phyloP scores from a whole-genome alignment of 1,140 invertebrate genomes.

The Latrodectus geometricus region DNA sequence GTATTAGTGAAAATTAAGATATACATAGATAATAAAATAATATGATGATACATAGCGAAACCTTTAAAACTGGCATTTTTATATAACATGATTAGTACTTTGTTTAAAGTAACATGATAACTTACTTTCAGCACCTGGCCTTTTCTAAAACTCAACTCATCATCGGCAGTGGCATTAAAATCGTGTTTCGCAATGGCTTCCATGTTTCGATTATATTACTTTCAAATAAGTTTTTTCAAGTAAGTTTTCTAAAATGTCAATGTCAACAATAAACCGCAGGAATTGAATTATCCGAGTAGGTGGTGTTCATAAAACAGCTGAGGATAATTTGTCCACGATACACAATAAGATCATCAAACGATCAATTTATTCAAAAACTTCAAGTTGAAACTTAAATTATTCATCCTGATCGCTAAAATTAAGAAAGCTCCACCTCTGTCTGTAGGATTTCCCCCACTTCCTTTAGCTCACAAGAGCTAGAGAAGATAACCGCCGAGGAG shows the following conservation, averaged over 20 bases:
- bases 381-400: not conserved
- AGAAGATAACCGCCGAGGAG: constrained; percentile 25
- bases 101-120: not conserved
- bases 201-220: constrained; percentile 75
- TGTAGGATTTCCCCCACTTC: not conserved
- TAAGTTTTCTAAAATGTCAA: not conserved
- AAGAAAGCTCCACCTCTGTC: not conserved
- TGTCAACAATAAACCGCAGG: not conserved
- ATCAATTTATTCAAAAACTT: not conserved
- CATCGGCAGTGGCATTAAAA: constrained; percentile 96
- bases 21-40: too few relatives aligned
- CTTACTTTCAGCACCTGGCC: constrained; percentile 93
- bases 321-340: not conserved
- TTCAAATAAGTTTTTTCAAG: not conserved
- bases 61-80: too few relatives aligned
- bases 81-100: not conserved
- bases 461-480: not conserved
- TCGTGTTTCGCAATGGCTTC: constrained; percentile 99
- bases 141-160: constrained; percentile 98
- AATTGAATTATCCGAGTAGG: not conserved
- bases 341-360: not conserved
- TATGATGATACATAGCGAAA: too few relatives aligned
- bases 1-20: too few relatives aligned
- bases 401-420: not conserved
- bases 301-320: not conserved